Evolutionary conservation across 2,113 vertebrate genomes (phyloP).

Genomic region (Danionella cerebrum): DNA sequence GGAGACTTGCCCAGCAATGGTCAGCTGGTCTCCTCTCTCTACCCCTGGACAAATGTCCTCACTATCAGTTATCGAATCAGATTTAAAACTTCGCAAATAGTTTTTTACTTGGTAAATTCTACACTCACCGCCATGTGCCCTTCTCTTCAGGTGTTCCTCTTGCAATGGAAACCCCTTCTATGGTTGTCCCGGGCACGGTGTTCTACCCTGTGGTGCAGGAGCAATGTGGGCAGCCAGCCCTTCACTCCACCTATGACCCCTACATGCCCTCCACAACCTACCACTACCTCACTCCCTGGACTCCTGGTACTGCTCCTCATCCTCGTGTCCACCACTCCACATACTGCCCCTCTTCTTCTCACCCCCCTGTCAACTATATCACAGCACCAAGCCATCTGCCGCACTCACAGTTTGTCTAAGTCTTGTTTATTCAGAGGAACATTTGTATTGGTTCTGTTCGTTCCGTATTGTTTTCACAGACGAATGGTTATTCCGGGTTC

Average conservation of each 20-base stretch:
- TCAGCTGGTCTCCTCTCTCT: conserved; percentile 40
- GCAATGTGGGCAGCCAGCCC: conserved; percentile 58
- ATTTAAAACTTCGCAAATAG: not conserved
- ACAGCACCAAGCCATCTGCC: conserved; percentile 69
- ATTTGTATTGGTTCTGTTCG: not conserved
- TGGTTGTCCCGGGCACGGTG: conserved; percentile 56
- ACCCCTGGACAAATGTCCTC: not conserved
- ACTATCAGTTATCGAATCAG: not conserved
- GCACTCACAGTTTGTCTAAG: conserved; percentile 65
- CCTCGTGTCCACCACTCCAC: conserved; percentile 44
- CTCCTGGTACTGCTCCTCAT: conserved; percentile 54
- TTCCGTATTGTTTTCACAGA: not conserved
- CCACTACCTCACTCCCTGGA: conserved; percentile 59
- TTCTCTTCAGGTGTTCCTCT: conserved; percentile 62
- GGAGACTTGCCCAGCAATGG: conserved; percentile 60
- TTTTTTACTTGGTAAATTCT: not conserved
- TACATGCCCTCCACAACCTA: conserved; percentile 66
- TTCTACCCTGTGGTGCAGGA: conserved; percentile 75
- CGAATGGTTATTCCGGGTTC: not conserved
- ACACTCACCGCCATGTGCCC: conserved; percentile 1
- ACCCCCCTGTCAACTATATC: conserved; percentile 67
- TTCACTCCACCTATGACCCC: conserved; percentile 70
- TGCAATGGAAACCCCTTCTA: conserved; percentile 56
- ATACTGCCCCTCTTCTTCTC: conserved; percentile 56
- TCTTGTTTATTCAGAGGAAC: not conserved